Conservation (phyloP, 2,888 invertebrate genomes). For the Drosophila paranaensis region DNA sequence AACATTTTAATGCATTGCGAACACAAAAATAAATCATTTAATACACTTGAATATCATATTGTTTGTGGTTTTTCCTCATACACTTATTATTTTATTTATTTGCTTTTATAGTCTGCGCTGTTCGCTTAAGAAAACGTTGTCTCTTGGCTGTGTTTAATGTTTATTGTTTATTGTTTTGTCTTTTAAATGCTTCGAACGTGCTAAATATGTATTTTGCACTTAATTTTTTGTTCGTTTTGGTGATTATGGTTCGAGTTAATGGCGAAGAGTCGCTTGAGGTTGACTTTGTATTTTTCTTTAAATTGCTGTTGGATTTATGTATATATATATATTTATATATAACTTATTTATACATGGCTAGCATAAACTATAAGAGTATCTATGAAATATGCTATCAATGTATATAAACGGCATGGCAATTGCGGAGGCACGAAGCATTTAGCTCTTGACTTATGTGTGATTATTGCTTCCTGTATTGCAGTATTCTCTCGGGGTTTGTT, state of each 20-base stretch:
- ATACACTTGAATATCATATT: slow-evolving; percentile 29
- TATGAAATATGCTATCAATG: slow-evolving; percentile 36
- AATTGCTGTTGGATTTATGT: slow-evolving; percentile 12
- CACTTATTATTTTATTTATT: slow-evolving; percentile 5
- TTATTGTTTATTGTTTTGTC: slow-evolving; percentile 45
- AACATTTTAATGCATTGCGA: slow-evolving; percentile 18
- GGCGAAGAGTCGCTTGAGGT: slow-evolving; percentile 26
- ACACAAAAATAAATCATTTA: slow-evolving; percentile 25
- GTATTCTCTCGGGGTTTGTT: slow-evolving; percentile 38
- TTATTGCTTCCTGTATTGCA: slow-evolving; percentile 62
- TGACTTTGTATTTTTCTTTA: slow-evolving; percentile 1
- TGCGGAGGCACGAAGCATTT: slow-evolving; percentile 32
- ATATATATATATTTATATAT: slow-evolving; percentile 12
- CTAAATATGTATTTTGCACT: slow-evolving; percentile 58
- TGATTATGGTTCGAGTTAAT: slow-evolving; percentile 56
- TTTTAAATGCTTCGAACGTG: slow-evolving; percentile 55
- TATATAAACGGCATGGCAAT: slow-evolving; percentile 32
- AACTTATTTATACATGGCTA: slow-evolving; percentile 7
- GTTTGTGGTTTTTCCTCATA: slow-evolving; percentile 19
- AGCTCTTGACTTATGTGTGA: slow-evolving; percentile 42
- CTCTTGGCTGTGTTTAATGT: slow-evolving; percentile 37
- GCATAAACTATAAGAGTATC: slow-evolving; percentile 21
- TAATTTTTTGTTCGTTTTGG: slow-evolving; percentile 31
- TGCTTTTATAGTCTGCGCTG: slow-evolving; percentile 12
- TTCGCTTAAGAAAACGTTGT: slow-evolving; percentile 39